These are phyloP conservation scores for Coracopsis vasa DNA, from an alignment of 2,113 vertebrate species.

Conservation along the genomic window DNA sequence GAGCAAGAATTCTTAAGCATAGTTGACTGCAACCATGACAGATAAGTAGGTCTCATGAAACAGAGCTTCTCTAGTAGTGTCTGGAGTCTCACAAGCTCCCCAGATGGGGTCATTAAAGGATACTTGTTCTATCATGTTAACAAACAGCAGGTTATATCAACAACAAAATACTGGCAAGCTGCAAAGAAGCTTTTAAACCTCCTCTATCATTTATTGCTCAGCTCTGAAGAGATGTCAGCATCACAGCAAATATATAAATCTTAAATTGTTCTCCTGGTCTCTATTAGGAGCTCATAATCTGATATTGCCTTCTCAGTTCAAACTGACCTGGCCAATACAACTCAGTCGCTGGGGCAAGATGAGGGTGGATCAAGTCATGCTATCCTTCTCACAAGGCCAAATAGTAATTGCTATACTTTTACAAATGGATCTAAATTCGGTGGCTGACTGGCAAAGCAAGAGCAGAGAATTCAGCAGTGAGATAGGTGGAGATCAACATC, in stretches of 20 bases:
- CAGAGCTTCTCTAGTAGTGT: background rate
- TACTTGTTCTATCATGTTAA: background rate
- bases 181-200: constrained; percentile 11
- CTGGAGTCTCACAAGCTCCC: background rate
- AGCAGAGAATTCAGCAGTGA: background rate
- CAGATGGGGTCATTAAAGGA: background rate
- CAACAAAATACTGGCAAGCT: constrained; percentile 5
- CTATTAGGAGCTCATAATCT: background rate
- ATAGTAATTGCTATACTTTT: background rate
- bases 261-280: background rate
- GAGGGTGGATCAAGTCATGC: background rate
- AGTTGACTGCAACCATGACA: background rate
- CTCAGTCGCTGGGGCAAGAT: background rate
- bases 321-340: background rate
- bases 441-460: background rate
- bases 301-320: background rate
- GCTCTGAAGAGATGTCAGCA: background rate
- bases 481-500: background rate
- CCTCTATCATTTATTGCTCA: background rate
- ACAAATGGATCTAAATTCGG: background rate
- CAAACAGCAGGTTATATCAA: background rate
- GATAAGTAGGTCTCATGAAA: background rate
- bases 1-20: background rate
- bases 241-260: background rate
- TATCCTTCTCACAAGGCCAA: background rate